These are phyloP conservation scores for Ornithorhynchus anatinus DNA, from an alignment of 2,113 vertebrate genomes.

Conservation along the genomic window DNA sequence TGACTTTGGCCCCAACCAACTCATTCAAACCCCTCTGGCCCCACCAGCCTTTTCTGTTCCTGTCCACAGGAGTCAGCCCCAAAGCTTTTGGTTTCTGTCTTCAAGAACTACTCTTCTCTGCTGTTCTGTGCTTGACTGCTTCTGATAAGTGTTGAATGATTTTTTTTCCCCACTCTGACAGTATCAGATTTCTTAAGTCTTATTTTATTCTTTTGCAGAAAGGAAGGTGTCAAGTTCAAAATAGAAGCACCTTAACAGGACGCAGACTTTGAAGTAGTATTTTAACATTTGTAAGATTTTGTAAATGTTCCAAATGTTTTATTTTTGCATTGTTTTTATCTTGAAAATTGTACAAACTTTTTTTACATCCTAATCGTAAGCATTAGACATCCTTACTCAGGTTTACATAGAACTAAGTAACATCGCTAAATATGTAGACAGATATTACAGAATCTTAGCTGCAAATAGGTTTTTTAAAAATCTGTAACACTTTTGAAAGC, in stretches of 20 bases:
- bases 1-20: not conserved
- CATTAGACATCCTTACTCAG: constrained; percentile 66
- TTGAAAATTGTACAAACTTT: constrained; percentile 72
- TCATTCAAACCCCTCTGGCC: not conserved
- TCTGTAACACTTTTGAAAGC: constrained; percentile 31
- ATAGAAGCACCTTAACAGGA: constrained; percentile 54
- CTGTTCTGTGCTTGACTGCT: not conserved
- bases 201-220: constrained; percentile 59
- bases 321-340: constrained; percentile 84
- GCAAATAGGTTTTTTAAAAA: constrained; percentile 21
- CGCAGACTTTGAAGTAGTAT: constrained; percentile 63
- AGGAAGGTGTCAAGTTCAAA: constrained; percentile 67
- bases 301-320: constrained; percentile 81
- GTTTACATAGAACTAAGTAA: too few relatives aligned
- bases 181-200: too few relatives aligned
- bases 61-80: not conserved
- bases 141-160: not conserved
- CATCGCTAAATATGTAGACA: constrained; percentile 37
- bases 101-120: not conserved
- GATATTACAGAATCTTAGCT: constrained; percentile 38
- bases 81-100: not conserved
- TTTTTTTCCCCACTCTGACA: too few relatives aligned
- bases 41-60: not conserved
- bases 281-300: constrained; percentile 78
- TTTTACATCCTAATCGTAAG: constrained; percentile 68